A percentile compares a stretch with the other conserved stretches of the same genome.
Evolutionary conservation across 2,113 vertebrate genomes (phyloP).

Genomic region (Ondatra zibethicus): DNA sequence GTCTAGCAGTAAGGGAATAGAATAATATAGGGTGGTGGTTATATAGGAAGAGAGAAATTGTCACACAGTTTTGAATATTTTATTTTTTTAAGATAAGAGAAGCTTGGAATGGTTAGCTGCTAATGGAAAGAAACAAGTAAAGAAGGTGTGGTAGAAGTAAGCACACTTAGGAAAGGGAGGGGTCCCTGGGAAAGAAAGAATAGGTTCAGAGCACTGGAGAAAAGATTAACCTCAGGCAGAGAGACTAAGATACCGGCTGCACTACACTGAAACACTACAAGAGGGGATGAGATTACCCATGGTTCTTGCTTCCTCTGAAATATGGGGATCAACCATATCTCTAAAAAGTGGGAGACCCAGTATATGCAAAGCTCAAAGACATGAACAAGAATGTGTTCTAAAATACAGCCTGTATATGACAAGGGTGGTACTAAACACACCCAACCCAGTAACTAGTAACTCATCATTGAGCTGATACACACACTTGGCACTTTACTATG

Average conservation of each 20-base stretch:
- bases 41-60: background rate
- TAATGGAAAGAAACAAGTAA: slow-evolving; percentile 48
- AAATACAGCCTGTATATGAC: background rate
- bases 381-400: background rate
- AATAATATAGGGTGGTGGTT: slow-evolving; percentile 32
- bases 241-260: background rate
- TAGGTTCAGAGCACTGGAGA: background rate
- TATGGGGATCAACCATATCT: background rate
- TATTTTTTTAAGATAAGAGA: slow-evolving; percentile 76
- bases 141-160: slow-evolving; percentile 17
- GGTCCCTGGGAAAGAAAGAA: slow-evolving; percentile 59
- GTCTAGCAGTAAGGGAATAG: background rate
- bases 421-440: background rate
- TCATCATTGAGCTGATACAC: background rate
- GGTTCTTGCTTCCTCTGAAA: background rate
- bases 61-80: background rate
- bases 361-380: background rate
- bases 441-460: background rate
- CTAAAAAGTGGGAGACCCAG: background rate
- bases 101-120: slow-evolving; percentile 6
- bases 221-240: slow-evolving; percentile 42
- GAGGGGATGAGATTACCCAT: background rate
- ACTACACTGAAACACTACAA: background rate
- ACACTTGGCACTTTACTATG: background rate
- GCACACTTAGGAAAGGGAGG: slow-evolving; percentile 56